Conservation (phyloP, 2,888 invertebrate species). For the Hypercompe scribonia region DNA sequence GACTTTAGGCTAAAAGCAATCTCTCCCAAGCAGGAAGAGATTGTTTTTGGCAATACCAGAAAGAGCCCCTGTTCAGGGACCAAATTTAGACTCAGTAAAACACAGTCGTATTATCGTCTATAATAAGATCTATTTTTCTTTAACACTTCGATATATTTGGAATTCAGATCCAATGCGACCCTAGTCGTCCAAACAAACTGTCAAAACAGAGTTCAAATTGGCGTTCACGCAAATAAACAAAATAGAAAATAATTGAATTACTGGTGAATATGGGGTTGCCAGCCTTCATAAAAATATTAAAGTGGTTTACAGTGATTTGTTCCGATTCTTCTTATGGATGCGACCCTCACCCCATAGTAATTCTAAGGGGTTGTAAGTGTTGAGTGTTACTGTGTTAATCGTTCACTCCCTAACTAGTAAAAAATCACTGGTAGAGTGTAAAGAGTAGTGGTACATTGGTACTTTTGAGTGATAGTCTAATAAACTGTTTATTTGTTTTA, state of each 20-base stretch:
- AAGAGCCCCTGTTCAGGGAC: too few species aligned
- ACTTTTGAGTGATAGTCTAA: too few species aligned
- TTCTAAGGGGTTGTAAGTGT: constrained; percentile 18
- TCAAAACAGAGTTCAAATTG: background rate
- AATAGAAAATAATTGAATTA: background rate
- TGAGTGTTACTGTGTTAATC: constrained; percentile 19
- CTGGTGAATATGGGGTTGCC: background rate
- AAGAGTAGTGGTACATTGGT: background rate
- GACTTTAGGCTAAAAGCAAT: too few species aligned
- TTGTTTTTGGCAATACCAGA: too few species aligned
- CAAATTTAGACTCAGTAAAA: too few species aligned
- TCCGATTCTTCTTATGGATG: constrained; percentile 1
- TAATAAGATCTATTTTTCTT: background rate
- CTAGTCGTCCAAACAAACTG: background rate
- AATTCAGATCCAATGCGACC: background rate
- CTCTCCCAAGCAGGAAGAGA: too few species aligned
- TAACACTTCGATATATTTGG: background rate
- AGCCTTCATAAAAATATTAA: constrained; percentile 6
- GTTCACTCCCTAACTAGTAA: background rate
- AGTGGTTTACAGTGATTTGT: constrained; percentile 15
- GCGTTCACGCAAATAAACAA: background rate
- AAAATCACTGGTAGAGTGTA: background rate
- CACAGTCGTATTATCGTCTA: too few species aligned
- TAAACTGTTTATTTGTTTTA: too few species aligned
- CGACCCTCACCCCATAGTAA: background rate